Conservation (phyloP, 2,888 invertebrate genomes). For the Pristionchus entomophagus region DNA sequence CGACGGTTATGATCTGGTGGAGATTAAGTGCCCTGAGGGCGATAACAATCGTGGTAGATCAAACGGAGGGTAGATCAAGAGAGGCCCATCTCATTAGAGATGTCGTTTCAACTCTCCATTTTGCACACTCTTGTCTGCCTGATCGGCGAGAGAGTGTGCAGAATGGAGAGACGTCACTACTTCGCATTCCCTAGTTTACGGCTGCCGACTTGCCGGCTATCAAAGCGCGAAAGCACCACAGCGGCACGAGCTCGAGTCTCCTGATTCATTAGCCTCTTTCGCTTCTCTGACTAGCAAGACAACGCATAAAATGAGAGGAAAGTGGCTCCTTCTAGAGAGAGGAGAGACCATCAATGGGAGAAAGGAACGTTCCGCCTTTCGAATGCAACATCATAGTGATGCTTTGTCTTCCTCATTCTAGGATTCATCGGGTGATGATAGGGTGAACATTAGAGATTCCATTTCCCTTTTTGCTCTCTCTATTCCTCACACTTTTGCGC, state of each 20-base stretch:
- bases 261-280: neutral
- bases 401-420: no score
- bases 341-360: neutral
- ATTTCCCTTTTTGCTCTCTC: neutral
- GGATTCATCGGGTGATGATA: neutral
- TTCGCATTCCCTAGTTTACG: neutral
- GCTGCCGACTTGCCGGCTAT: neutral
- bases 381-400: neutral
- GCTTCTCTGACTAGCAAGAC: neutral
- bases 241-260: neutral
- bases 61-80: conserved; percentile 9
- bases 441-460: neutral
- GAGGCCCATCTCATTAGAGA: no score
- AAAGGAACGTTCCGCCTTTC: neutral
- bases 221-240: neutral
- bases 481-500: no score
- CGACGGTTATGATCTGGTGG: neutral
- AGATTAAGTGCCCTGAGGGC: conserved; percentile 22
- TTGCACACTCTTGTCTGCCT: no score
- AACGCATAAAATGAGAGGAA: neutral
- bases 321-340: neutral
- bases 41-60: neutral
- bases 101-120: no score
- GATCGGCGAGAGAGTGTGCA: no score
- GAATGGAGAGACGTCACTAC: no score